These are phyloP conservation scores for Clavelina lepadiformis DNA, from an alignment of 23 tunicate species.

Conservation along the genomic window DNA sequence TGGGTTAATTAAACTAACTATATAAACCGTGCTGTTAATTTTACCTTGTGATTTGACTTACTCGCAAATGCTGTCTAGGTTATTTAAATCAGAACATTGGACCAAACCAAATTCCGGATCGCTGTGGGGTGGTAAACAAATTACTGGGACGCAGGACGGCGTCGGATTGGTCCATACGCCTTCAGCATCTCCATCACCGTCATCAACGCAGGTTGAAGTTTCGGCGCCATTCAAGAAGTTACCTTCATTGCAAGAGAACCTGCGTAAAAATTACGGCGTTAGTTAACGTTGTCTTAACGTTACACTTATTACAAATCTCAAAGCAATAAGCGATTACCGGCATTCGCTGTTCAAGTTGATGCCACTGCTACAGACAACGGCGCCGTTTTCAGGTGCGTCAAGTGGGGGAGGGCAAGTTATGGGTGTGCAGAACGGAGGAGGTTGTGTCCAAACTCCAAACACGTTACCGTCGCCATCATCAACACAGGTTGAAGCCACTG, in stretches of 20 bases:
- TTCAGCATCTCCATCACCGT: constrained; percentile 25
- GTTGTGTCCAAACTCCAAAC: too few species aligned
- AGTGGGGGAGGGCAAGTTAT: too few species aligned
- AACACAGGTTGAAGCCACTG: too few species aligned
- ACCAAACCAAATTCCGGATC: constrained; percentile 42
- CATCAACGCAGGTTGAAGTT: constrained; percentile 27
- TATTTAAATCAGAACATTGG: constrained; percentile 26
- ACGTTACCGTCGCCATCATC: too few species aligned
- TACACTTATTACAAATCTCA: too few species aligned
- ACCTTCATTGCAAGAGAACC: constrained; percentile 21
- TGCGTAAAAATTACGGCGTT: neutral
- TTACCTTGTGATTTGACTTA: neutral
- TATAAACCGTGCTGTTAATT: too few species aligned
- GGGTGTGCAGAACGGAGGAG: too few species aligned
- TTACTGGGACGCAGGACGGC: constrained; percentile 29
- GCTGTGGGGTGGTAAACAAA: constrained; percentile 40
- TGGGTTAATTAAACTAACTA: too few species aligned
- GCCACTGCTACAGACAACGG: neutral
- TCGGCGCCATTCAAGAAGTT: constrained; percentile 22
- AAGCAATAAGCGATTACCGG: too few species aligned
- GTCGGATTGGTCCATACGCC: constrained; percentile 41
- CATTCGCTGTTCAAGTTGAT: constrained; percentile 9
- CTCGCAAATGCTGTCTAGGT: constrained; percentile 36
- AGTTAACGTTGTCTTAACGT: too few species aligned
- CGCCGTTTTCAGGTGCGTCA: constrained; percentile 14